Base-by-base conservation (phyloP, 2,888 invertebrate genomes). In the Biston stratarius region DNA sequence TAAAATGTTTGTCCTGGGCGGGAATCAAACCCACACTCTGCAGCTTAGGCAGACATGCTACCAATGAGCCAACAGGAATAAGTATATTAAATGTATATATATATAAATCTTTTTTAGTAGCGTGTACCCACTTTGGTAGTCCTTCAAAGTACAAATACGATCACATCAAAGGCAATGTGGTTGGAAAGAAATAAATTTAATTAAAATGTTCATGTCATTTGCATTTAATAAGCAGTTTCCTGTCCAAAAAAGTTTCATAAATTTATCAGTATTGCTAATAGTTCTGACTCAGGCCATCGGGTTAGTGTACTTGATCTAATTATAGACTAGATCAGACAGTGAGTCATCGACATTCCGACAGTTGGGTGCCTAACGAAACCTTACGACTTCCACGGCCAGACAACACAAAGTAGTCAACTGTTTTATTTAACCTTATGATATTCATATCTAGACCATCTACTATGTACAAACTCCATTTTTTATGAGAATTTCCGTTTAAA, bases 291-390 rank as follows among this genome's bases (percentile, higher is more conserved):
- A 56, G 11, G 0, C 38, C 33, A 75, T 74, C 67, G 60, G 73
- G 70, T 71, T 64, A 57, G 65, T 71, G 71, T 75, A 72, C 65
- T 70, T 76, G 74, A 71, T 78, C 75, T 82, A 77, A 78, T 77
- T 77, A 77, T 71, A 72, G 53, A 64, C 67, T 74, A 73, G 70
- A 66, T 67, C 57, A 61, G 56, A 52, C 67, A 47, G 60, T 80
- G 81, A 81, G 60, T 81, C 81, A 79, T 63, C 55, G 24, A 45
- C 75, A 78, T 79, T 74, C 78, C 80, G 69, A 61, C 63, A 40
- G 61, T 40, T 51, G 47, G 61, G 61, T 58, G 64, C 68, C 67
- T 65, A 55, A 68, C 61, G 73, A 74, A 76, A 71, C 72, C 75
- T 73, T 77, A 76, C 64, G 70, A 68, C 74, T 67, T 56, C 59